A percentile compares a stretch with the other conserved stretches of the same genome.
Conservation (phyloP, 2,113 vertebrate genomes). For the Cottus gobio region DNA sequence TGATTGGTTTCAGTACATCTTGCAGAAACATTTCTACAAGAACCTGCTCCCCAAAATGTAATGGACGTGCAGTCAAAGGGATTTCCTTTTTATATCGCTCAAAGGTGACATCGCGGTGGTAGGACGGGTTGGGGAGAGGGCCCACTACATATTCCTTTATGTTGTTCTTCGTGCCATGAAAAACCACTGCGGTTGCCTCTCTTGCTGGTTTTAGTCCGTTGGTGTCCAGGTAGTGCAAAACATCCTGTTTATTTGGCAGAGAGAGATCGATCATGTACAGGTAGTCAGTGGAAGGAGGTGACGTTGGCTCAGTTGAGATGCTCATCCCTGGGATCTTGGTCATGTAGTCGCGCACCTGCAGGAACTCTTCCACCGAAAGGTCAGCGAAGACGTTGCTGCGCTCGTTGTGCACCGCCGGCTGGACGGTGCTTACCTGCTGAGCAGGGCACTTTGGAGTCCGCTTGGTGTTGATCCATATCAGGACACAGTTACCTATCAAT, state of each 20-base stretch:
- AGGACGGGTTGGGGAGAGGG: constrained; percentile 4
- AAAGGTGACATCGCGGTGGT: not conserved
- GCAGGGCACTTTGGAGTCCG: constrained; percentile 10
- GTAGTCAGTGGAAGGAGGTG: constrained; percentile 76
- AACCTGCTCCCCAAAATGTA: not conserved
- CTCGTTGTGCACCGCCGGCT: not conserved
- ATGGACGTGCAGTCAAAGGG: constrained; percentile 1
- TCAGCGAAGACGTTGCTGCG: not conserved
- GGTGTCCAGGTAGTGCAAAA: not conserved
- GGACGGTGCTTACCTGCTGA: not conserved
- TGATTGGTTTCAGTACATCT: not conserved
- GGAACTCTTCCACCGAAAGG: not conserved
- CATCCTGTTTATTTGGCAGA: not conserved
- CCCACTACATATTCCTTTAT: constrained; percentile 3
- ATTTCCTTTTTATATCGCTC: constrained; percentile 5
- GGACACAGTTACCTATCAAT: constrained; percentile 60
- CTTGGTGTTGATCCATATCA: constrained; percentile 58
- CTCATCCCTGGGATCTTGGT: not conserved
- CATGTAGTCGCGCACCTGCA: constrained; percentile 6
- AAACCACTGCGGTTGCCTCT: constrained; percentile 5
- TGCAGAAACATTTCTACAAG: not conserved
- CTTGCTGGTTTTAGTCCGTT: not conserved
- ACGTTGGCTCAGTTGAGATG: not conserved
- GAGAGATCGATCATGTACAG: constrained; percentile 12
- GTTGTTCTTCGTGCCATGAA: not conserved